These are phyloP conservation scores for Cephus pulcher DNA, from an alignment of 2,888 invertebrate species.

Conservation along the genomic window DNA sequence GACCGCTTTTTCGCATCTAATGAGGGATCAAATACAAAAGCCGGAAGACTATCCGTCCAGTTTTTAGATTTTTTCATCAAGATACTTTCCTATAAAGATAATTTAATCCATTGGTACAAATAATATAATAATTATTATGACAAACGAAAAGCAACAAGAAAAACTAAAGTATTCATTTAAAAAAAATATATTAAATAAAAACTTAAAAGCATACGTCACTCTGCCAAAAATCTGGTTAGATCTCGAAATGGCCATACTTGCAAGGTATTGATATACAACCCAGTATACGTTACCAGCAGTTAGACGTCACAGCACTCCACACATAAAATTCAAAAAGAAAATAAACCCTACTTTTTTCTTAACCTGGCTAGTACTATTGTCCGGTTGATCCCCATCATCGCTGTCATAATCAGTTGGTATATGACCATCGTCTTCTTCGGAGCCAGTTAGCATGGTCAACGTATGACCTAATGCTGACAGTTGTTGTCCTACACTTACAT, in stretches of 20 bases:
- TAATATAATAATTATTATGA: background rate
- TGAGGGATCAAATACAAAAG: constrained; percentile 84
- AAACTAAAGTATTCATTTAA: background rate
- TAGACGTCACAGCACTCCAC: constrained; percentile 10
- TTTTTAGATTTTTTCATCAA: constrained; percentile 73
- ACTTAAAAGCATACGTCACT: constrained; percentile 4
- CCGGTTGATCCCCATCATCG: constrained; percentile 80
- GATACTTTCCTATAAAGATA: constrained; percentile 74
- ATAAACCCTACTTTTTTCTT: constrained; percentile 60
- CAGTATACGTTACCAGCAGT: background rate
- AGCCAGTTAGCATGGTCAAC: constrained; percentile 92
- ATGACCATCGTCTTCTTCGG: constrained; percentile 84
- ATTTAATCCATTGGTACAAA: background rate
- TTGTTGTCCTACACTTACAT: constrained; percentile 96
- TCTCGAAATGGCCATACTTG: background rate
- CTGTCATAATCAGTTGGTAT: constrained; percentile 80
- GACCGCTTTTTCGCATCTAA: constrained; percentile 87
- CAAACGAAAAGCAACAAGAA: background rate
- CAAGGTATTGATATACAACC: background rate
- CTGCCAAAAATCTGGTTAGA: background rate
- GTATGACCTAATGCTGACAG: constrained; percentile 95
- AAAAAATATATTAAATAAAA: background rate
- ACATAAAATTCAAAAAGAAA: constrained; percentile 30
- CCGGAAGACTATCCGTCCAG: constrained; percentile 81
- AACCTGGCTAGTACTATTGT: constrained; percentile 66